A percentile compares a stretch with the other conserved stretches of the same genome.
Conservation (phyloP, 1,140 invertebrate genomes). For the Trachymyrmex cornetzi region DNA sequence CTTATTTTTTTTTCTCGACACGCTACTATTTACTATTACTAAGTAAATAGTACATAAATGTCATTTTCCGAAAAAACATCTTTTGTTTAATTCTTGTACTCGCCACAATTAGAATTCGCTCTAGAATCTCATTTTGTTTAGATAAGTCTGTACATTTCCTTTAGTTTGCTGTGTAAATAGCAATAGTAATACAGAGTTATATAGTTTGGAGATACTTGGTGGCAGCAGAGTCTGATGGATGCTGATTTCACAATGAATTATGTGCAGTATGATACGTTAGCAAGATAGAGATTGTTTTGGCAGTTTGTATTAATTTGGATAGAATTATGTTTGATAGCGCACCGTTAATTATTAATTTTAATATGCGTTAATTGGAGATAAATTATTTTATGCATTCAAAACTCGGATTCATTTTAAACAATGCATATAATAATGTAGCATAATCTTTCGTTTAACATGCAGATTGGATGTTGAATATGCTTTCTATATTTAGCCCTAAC, state of each 20-base stretch:
- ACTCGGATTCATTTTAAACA: not conserved
- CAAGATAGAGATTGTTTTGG: constrained; percentile 17
- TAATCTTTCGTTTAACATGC: not conserved
- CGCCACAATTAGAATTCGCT: not conserved
- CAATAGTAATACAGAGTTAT: constrained; percentile 49
- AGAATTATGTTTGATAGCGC: constrained; percentile 18
- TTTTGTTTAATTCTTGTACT: not conserved
- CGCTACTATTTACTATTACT: not conserved
- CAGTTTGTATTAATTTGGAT: constrained; percentile 34
- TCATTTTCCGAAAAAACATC: not conserved
- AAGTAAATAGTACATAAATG: not conserved
- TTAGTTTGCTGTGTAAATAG: constrained; percentile 36
- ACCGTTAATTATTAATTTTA: constrained; percentile 12
- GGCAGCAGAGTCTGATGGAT: constrained; percentile 33
- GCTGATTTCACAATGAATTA: constrained; percentile 49
- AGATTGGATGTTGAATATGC: not conserved
- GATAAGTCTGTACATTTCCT: constrained; percentile 13
- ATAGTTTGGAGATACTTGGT: constrained; percentile 49
- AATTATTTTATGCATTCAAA: constrained; percentile 4
- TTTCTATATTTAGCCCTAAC: not conserved
- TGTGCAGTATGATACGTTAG: constrained; percentile 22
- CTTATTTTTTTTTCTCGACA: not conserved
- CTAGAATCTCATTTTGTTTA: constrained; percentile 28
- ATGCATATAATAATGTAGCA: not conserved
- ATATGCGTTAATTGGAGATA: not conserved